Base-by-base conservation (phyloP, 92 coral and sea anemone genomes). In the Actinostola sp. region DNA sequence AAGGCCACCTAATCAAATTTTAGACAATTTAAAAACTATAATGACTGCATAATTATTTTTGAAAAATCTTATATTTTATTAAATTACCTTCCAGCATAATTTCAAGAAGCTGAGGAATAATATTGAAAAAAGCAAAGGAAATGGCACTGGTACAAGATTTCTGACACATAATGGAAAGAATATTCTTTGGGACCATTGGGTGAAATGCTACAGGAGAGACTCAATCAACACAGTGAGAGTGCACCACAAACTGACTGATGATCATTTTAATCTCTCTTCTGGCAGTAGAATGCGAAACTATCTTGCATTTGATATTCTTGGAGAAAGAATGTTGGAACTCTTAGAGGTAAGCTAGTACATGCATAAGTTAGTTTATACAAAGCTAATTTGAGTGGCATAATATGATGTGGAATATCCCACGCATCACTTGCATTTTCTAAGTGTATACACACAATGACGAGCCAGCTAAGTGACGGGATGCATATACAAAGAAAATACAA, bases 171-270 rank as follows among this genome's bases (percentile, higher is more conserved):
- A 46, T 46, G 53, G 53, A 46, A 46, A 46, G 5, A 46, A 46
- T 17, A 46, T 46, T 3, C 53, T 46, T 17, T 46, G 53, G 53
- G 53, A 46, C 53, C 53, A 46, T 17, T 46, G 53, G 53, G 53
- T 46, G 15, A 46, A 46, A 17, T 46, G 53, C 15, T 46, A 46
- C 15, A 46, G 53, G 53, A 46, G 53, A 17, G 53, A 46, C 15
- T 6, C 53, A 6, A 46, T 46, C 53, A 46, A 46, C 42, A 46
- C 53, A 46, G 53, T 46, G 7, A 46, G 53, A 46, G 53, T 46
- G 19, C 53, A 46, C 15, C 53, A 46, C 53, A 46, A 46, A 46
- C 53, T 46, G 5, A 46, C 53, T 46, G 53, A 46, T 46, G 53
- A 46, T 19, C 53, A 46, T 17, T 46, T 46, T 17, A 13, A 46